Conservation (phyloP, 2,888 invertebrate species). For the Drosophila villosipedis region DNA sequence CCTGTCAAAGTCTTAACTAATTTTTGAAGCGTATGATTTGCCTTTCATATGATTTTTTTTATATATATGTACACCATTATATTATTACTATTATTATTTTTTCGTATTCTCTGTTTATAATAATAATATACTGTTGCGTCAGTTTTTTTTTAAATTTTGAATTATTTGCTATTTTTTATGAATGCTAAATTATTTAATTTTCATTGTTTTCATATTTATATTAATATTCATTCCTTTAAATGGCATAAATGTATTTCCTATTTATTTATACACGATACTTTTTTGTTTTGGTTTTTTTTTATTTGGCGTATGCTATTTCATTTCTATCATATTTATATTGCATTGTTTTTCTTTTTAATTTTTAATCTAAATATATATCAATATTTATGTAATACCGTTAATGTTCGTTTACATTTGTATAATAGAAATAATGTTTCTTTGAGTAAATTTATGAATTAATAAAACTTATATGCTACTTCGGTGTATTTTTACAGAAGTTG, state of each 20-base stretch:
- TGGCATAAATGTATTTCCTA: too few species aligned
- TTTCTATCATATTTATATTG: too few species aligned
- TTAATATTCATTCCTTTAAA: too few species aligned
- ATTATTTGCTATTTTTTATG: background rate
- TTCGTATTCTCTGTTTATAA: background rate
- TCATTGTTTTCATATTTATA: background rate
- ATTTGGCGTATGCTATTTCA: too few species aligned
- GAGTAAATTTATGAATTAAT: background rate
- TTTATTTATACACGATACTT: too few species aligned
- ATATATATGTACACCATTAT: too few species aligned
- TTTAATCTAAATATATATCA: too few species aligned
- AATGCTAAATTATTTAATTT: background rate
- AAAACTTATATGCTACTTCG: fast-evolving
- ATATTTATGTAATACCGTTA: too few species aligned
- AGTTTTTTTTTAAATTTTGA: background rate
- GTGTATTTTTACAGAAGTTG: background rate
- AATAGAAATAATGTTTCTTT: background rate
- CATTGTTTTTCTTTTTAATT: too few species aligned
- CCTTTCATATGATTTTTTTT: background rate
- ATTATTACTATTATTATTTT: background rate
- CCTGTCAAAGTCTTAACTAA: background rate
- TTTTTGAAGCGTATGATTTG: background rate
- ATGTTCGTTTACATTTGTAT: too few species aligned
- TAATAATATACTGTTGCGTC: background rate
- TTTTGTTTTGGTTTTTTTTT: too few species aligned